Percentiles rank a stretch among this genome's conserved stretches.
Conservation (phyloP, 2,888 invertebrate genomes). For the Corbicula japonica region DNA sequence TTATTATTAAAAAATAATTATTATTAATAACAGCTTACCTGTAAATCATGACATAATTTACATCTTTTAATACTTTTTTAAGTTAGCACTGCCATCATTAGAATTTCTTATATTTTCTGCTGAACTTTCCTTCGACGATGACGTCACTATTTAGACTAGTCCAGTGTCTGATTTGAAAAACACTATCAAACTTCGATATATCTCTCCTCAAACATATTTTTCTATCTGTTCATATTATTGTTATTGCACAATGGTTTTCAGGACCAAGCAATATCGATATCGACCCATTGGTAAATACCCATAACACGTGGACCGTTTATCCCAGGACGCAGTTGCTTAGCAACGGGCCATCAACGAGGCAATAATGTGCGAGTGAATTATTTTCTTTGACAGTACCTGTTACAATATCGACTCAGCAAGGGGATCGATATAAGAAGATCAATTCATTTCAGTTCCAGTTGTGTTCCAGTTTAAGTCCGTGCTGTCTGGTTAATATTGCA, state of each 20-base stretch:
- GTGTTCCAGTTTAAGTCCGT: no score
- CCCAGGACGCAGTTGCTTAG: conserved; percentile 35
- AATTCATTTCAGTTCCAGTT: no score
- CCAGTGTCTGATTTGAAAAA: background rate
- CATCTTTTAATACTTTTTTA: no score
- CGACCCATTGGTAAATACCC: no score
- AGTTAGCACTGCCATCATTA: background rate
- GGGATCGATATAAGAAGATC: no score
- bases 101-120: background rate
- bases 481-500: no score
- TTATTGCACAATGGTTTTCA: background rate
- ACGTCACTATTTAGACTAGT: background rate
- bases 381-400: conserved; percentile 20
- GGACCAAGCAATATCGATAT: conserved; percentile 2
- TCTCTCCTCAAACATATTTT: background rate
- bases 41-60: no score
- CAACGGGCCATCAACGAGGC: conserved; percentile 41
- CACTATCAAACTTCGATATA: no score
- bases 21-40: no score
- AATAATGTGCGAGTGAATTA: conserved; percentile 21
- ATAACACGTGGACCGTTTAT: conserved; percentile 10
- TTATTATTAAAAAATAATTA: no score
- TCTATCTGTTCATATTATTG: background rate
- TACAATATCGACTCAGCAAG: conserved; percentile 34
- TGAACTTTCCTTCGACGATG: background rate